Evolutionary conservation across 1,140 invertebrate genomes (phyloP), one percentile per base, ranked within the genome.

Genomic region (Chlorops oryzae): DNA sequence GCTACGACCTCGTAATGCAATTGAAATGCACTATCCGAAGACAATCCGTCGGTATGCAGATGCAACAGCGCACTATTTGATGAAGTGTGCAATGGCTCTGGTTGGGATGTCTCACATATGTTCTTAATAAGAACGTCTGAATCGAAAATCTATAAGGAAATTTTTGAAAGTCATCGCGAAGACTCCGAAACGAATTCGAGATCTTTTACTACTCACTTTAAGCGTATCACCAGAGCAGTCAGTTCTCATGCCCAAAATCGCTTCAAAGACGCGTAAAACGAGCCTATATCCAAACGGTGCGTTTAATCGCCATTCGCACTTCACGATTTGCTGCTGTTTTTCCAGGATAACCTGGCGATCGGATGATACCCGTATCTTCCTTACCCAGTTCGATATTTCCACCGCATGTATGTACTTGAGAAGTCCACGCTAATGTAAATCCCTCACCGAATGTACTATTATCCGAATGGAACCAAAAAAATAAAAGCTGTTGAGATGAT

Each of bases 261-360:
- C 78, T 60, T 84, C 81, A 39, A 96, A 72, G 21, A 81, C 78
- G 39, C 83, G 85, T 62, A 96, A 90, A 42, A 86, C 79, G 18
- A 96, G 79, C 46, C 86, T 80, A 70, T 87, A 92, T 2, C 84
- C 84, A 2, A 75, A 65, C 1, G 74, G 74, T 0, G 86, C 84
- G 2, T 39, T 62, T 22, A 96, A 78, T 2, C 74, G 74, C 88
- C 89, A 95, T 44, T 77, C 79, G 62, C 91, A 95, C n/a, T 59
- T 92, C 84, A 28, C 80, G 63, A 57, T 86, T 81, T 1, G 78
- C 75, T 2, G 88, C 86, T 67, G 92, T 91, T 51, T 77, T 78
- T 20, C 85, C 83, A 2, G 90, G 90, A 53, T 83, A 92, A 7
- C 89, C 88, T 1, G 90, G 90, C 9, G 88, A 91, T 50, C 75